Percentiles rank a stretch among this genome's conserved stretches.
These are phyloP conservation scores for Panthera uncia DNA, from an alignment of 2,113 vertebrate genomes.

Conservation along the genomic window DNA sequence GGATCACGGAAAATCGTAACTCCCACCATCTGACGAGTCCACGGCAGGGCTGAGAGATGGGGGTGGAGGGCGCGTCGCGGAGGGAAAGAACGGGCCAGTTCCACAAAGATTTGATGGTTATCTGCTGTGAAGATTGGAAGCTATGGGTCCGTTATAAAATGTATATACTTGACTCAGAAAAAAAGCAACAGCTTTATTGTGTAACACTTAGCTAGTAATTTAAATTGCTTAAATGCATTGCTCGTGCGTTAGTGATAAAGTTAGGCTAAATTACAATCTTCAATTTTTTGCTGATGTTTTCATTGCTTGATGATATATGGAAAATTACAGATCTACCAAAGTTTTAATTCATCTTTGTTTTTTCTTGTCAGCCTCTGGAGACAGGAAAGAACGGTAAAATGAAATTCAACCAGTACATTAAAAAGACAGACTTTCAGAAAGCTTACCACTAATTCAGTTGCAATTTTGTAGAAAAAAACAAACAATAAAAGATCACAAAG, in stretches of 20 bases:
- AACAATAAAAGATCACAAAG: background rate
- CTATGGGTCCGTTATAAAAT: background rate
- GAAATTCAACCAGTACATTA: background rate
- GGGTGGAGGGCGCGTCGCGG: rapidly evolving
- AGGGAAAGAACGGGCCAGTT: background rate
- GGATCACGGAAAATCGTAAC: background rate
- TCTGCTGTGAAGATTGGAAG: background rate
- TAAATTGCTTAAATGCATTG: conserved; percentile 49
- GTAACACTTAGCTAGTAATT: conserved; percentile 48
- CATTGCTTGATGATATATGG: background rate
- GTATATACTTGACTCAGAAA: background rate
- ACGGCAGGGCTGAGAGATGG: background rate
- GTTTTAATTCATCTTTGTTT: background rate
- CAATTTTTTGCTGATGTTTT: conserved; percentile 63
- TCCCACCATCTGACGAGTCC: background rate
- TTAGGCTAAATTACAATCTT: conserved; percentile 42
- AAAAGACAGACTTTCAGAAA: background rate
- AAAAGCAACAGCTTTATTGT: background rate
- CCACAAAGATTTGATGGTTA: background rate
- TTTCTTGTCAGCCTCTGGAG: background rate
- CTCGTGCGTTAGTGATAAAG: conserved; percentile 43
- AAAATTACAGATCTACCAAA: conserved; percentile 38
- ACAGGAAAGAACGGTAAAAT: conserved; percentile 4
- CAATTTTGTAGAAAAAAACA: background rate
- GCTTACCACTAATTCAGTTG: background rate